phyloP scores from a whole-genome alignment of 2,113 vertebrate species.

The Hydrolagus affinis region DNA sequence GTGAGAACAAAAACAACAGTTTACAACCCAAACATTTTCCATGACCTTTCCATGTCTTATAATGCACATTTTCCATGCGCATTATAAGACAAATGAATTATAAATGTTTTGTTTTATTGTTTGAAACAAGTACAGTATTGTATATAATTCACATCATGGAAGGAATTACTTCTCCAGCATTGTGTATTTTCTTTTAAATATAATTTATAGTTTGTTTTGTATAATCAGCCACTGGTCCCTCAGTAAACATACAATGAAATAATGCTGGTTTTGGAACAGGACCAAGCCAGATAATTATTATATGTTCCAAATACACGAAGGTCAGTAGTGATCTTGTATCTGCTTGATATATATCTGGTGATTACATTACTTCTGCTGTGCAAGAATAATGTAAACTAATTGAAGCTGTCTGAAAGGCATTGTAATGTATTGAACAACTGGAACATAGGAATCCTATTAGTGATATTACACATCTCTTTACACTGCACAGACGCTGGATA shows the following conservation, averaged over 20 bases:
- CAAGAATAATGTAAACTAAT: constrained; percentile 26
- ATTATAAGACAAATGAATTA: no score
- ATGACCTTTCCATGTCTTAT: no score
- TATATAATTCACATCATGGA: not conserved
- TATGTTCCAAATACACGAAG: constrained; percentile 18
- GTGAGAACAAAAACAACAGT: not conserved
- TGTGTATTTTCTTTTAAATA: not conserved
- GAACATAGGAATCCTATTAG: not conserved
- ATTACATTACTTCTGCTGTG: not conserved
- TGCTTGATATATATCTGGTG: constrained; percentile 11
- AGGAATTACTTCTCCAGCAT: not conserved
- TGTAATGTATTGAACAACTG: not conserved
- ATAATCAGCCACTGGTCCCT: not conserved
- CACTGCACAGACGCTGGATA: not conserved
- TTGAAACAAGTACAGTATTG: no score
- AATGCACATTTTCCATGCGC: no score
- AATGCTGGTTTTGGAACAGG: constrained; percentile 4
- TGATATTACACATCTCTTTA: not conserved
- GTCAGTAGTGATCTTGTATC: not conserved
- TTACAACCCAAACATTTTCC: no score
- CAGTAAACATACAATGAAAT: constrained; percentile 19
- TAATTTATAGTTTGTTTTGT: constrained; percentile 23
- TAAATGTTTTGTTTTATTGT: no score
- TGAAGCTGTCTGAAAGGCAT: not conserved
- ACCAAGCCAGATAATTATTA: constrained; percentile 8